Evolutionary conservation across 2,888 invertebrate species (phyloP).

Genomic region (Aphodius sticticus): DNA sequence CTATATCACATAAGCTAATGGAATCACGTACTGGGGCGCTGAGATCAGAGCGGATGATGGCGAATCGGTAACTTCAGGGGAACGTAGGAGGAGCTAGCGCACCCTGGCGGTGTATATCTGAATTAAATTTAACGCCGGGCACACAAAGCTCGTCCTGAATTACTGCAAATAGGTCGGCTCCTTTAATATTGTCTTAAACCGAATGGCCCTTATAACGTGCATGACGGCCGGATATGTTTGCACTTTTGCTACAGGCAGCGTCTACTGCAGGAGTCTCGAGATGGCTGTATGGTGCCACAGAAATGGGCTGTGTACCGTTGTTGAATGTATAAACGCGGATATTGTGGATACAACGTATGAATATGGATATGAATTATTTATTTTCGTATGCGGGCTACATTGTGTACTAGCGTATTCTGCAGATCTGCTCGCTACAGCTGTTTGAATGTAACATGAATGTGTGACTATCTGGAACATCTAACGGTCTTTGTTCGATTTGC

Average conservation of each 20-base stretch:
- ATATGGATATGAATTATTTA: not conserved
- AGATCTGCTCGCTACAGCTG: not conserved
- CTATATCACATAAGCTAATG: conserved; percentile 45
- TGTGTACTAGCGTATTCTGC: not conserved
- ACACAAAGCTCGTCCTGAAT: conserved; percentile 22
- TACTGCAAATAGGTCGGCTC: conserved; percentile 25
- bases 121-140: conserved; percentile 33
- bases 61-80: conserved; percentile 31
- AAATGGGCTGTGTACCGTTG: not conserved
- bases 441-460: not conserved
- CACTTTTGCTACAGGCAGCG: conserved; percentile 7
- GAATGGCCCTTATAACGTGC: conserved; percentile 20
- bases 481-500: not conserved
- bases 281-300: not conserved
- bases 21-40: conserved; percentile 45
- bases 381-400: not conserved
- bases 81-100: conserved; percentile 14
- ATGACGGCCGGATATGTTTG: conserved; percentile 7
- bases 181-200: conserved; percentile 25
- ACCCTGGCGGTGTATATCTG: conserved; percentile 29
- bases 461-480: not conserved
- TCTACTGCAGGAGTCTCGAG: not conserved
- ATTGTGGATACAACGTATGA: not conserved
- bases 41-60: conserved; percentile 44
- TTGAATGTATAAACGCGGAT: conserved; percentile 4